Base-by-base conservation (phyloP, 64 coral and sea anemone genomes). In the Montipora capricornis region DNA sequence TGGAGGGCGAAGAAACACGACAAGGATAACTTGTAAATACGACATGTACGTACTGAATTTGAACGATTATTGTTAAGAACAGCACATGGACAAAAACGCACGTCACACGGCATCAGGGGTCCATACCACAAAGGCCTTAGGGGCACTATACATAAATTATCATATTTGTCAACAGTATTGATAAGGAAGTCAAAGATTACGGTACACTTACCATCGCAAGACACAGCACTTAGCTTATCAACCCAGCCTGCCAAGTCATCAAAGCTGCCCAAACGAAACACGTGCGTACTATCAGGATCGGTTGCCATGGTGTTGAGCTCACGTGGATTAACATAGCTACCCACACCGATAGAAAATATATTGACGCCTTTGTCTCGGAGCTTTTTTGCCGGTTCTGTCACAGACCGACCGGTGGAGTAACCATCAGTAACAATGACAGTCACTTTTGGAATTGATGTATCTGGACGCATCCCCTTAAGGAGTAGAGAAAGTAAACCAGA, bases 181-280 rank as follows among this genome's bases (percentile, higher is more conserved):
- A 37, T 2, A 0, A 37, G 37, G 37, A 37, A 37, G 1, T 37
- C 37, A 37, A 37, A 37, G 37, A 2, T 49, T 17, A 74, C 24
- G 9, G 5, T 4, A 0, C 5, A 57, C 98, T 94, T 87, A 99
- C 98, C 98, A 22, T 96, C 95, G 77, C 98, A 99, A 2, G 98
- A 99, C 0, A 99, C 98, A 22, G 98, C 79, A 81, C 98, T 99
- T 8, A 99, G 87, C 52, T 89, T 96, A 73, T 99, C 97, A 26
- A 96, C 92, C 97, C 97, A 99, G 20, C 78, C 87, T 19, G 83
- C 81, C 8, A 99, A 75, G 20, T 93, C 87, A 58, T 96, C 95
- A 76, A 96, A 96, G 13, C 84, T 96, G n/a, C 44, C 57, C 84
- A 96, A 53, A 11, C 68, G 55, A 49, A 96, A 99, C 24, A 99